Evolutionary conservation across 1,140 invertebrate genomes (phyloP), one percentile per base, ranked within the genome.

Genomic region (Apocrypta bakeri): DNA sequence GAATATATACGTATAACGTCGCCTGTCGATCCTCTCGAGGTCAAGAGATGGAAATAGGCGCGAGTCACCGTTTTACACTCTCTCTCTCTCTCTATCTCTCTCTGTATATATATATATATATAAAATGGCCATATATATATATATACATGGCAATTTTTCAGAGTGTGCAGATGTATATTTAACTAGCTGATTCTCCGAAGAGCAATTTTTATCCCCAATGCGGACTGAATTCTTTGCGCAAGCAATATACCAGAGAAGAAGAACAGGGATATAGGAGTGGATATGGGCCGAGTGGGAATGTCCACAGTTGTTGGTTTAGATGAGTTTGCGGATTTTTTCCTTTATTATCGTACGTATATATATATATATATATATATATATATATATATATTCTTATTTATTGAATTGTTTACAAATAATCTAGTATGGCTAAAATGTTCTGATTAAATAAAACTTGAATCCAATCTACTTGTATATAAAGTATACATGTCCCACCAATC

Each of bases 11-110:
- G 14, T 56, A 56, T 56, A 56, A 56, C 68, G 82, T 77, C 75
- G 84, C 85, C 86, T 86, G 85, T 79, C 82, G 82, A 79, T 79
- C 75, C 71, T 63, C 40, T 40, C 61, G 21, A 27, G n/a, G n/a
- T 21, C 2, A 61, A 76, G 63, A 74, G 72, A 81, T 75, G 72
- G 74, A 81, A 81, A 81, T 81, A 81, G 79, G 61, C 71, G 37
- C 37, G 29, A 9, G 33, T 68, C 21, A 24, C 21, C 29, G 56
- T 11, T 29, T n/a, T n/a, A n/a, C n/a, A n/a, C 25, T 17, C 68
- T 71, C 12, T 14, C 25, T 71, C 31, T 56, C 14, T 56, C 14
- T 4, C 12, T 56, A 1, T 4, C 12, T 56, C 14, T 56, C 3
- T 56, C 6, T n/a, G 3, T 6, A 21, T 17, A 56, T n/a, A 17